These are phyloP conservation scores for Ectobius pallidus DNA, from an alignment of 2,888 invertebrate species.

Conservation along the genomic window DNA sequence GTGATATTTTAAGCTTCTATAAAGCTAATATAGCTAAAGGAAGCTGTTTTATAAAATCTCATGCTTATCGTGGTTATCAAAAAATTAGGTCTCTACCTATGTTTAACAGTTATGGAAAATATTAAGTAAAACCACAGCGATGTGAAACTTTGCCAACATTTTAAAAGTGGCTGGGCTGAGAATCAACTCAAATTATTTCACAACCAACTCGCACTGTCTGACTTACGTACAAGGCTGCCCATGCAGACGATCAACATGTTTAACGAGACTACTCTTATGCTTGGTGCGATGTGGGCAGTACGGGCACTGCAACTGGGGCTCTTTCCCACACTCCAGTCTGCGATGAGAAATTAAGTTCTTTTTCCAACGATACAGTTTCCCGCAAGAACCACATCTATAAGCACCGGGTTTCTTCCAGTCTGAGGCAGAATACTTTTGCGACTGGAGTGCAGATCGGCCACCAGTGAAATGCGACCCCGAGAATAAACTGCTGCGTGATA, in stretches of 20 bases:
- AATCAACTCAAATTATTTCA: too few species aligned
- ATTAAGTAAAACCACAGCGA: too few species aligned
- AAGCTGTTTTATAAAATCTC: too few species aligned
- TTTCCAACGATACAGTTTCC: constrained; percentile 46
- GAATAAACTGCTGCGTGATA: constrained; percentile 10
- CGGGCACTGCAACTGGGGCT: constrained; percentile 44
- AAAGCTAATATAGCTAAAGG: too few species aligned
- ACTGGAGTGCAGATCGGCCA: constrained; percentile 46
- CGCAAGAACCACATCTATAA: constrained; percentile 46
- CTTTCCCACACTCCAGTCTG: constrained; percentile 45
- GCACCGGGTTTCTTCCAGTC: constrained; percentile 34
- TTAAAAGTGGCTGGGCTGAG: too few species aligned
- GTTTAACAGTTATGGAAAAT: too few species aligned
- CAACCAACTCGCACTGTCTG: too few species aligned
- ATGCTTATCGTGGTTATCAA: too few species aligned
- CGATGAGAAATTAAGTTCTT: constrained; percentile 45
- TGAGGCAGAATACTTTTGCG: constrained; percentile 45
- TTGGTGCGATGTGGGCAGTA: constrained; percentile 39
- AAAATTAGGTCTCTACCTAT: too few species aligned
- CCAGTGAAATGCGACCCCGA: not conserved
- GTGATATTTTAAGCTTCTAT: too few species aligned
- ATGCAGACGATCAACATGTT: constrained; percentile 33
- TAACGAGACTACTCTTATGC: constrained; percentile 36
- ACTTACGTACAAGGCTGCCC: not conserved
- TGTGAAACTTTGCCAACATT: too few species aligned